Evolutionary conservation across 2,113 vertebrate species (phyloP), one percentile per base, ranked within the genome.

Genomic region (Morone saxatilis): DNA sequence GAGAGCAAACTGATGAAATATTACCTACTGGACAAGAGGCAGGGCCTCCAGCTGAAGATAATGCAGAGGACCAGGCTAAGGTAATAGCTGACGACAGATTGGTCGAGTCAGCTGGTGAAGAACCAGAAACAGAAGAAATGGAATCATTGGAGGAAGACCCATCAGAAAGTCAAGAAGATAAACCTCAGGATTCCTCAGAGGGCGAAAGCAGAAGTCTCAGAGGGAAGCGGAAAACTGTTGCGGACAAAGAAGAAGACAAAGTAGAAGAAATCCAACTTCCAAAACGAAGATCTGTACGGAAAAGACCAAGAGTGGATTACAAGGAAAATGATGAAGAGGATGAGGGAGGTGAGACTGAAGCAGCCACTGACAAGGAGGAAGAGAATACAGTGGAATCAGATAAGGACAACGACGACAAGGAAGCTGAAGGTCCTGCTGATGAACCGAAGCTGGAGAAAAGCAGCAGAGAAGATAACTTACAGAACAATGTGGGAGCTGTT

Each of bases 381-480:
- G 93, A 93, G 83, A 95, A 95, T 80, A 91, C 84, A 38, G 94
- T 94, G 71, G 95, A 95, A 62, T 90, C 93, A 57, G 91, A 86
- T 0, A 95, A 95, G 20, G 57, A 43, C 6, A 22, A 40, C 48
- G 65, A 56, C 22, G 12, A 48, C 7, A 31, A 91, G 66, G 68
- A 83, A 43, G 95, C 93, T 82, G 20, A 22, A 31, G 4, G 86
- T 93, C 78, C 38, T n/a, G 12, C 95, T 47, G 4, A 54, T 40
- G 90, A 92, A 84, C 89, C 90, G 38, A 11, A 67, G 5, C 19
- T 11, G 0, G 19, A 79, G 12, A 20, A 50, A 36, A 40, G 3
- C 6, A 12, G 40, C 12, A 19, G 6, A 25, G 56, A 80, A 38
- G 48, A 22, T 17, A 36, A 81, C 0, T 3, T 7, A 50, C 7